Base-by-base conservation (phyloP, 1,140 invertebrate species). In the Drosophila pachea region DNA sequence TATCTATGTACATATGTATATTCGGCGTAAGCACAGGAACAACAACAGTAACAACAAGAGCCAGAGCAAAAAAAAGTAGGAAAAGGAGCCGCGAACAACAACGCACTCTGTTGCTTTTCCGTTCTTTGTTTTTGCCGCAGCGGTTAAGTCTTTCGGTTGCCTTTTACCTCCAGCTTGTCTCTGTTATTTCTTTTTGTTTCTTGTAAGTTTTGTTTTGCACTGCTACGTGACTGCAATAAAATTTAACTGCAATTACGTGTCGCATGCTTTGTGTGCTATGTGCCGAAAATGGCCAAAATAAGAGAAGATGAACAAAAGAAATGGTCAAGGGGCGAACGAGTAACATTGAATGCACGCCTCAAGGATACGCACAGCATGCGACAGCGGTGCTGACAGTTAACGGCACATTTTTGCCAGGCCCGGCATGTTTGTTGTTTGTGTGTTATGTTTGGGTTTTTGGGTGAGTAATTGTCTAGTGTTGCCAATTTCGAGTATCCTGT, bases 201-300 rank as follows among this genome's bases (percentile, higher is more conserved):
- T 42, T 40, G 67, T 59, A 50, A 62, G 36, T 71, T 75, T 53
- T 70, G 48, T 55, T 61, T 52, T 71, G 68, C 61, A 29, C 16
- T 6, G 60, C 74, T 82, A 82, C 78, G 78, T 82, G 78, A 76
- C 77, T 76, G 78, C 71, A 77, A 82, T 82, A 82, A 81, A 82
- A 82, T 81, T 74, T 82, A 82, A 82, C 78, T 82, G 77, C 78
- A 82, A 82, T 76, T 82, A 82, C 78, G 78, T 82, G 78, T 67
- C 54, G 47, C 73, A 64, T 76, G 65, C 62, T 55, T 62, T 67
- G 43, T 70, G 53, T 64, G 53, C 47, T 67, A 36, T 70, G 53
- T 64, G 53, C 47, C 53, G 53, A 69, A 68, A 69, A 69, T 59
- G 48, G 54, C 47, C 54, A 69, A 58, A 53, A 55, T 31, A 32